Conservation (phyloP, 2,113 vertebrate genomes). For the Apteryx owenii region DNA sequence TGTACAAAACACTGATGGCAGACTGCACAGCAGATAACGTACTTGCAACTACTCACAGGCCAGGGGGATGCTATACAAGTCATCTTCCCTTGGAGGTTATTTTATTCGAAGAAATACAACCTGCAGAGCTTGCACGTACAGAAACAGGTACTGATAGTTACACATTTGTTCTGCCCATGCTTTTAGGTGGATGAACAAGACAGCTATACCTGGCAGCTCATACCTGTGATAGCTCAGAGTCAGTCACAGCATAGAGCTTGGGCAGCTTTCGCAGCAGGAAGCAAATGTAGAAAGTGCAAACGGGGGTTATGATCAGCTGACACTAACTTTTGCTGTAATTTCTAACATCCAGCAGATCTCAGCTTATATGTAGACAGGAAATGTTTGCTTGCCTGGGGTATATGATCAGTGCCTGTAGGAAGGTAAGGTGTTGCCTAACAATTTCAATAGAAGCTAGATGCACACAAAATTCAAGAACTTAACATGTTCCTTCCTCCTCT, state of each 20-base stretch:
- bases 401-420: no score
- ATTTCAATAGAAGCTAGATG: background rate
- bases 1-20: background rate
- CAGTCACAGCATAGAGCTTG: background rate
- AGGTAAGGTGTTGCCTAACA: no score
- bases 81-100: background rate
- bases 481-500: background rate
- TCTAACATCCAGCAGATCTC: background rate
- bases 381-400: no score
- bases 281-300: background rate
- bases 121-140: background rate
- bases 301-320: background rate
- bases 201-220: background rate
- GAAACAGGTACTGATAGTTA: background rate
- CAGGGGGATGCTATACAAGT: background rate
- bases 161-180: background rate
- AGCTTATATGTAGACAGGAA: background rate
- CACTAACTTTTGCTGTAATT: background rate
- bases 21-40: background rate
- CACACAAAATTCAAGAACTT: background rate
- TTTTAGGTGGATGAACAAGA: background rate
- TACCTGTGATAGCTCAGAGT: background rate
- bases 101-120: background rate
- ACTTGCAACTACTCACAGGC: background rate
- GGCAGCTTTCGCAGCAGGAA: background rate